Percentiles rank a stretch among this genome's conserved stretches.
Conservation (phyloP, 2,888 invertebrate genomes). For the Ariolimax columbianus region DNA sequence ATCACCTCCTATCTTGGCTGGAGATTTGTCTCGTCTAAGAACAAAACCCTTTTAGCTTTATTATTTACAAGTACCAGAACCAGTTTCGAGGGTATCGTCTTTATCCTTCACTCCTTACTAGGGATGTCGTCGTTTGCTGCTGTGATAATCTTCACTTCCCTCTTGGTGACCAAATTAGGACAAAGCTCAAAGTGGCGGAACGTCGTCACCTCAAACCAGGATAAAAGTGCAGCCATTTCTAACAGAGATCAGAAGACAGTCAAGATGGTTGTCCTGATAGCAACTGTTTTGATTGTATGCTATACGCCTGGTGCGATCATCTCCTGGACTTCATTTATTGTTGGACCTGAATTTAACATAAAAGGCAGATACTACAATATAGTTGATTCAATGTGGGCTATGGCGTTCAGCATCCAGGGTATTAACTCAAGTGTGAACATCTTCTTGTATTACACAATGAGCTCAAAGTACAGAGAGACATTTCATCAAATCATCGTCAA, state of each 20-base stretch:
- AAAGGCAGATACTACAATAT: not conserved
- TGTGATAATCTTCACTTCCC: not conserved
- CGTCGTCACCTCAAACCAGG: too few relatives aligned
- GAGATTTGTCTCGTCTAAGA: not conserved
- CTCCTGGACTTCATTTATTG: not conserved
- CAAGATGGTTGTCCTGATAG: not conserved
- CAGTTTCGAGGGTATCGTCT: not conserved
- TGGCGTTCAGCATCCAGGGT: not conserved
- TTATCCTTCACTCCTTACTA: not conserved
- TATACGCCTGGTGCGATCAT: not conserved
- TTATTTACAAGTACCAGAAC: not conserved
- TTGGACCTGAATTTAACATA: not conserved
- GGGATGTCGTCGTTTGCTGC: not conserved
- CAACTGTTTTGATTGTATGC: not conserved
- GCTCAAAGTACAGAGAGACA: not conserved
- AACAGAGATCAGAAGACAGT: not conserved
- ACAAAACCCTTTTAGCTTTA: not conserved
- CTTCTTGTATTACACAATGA: not conserved
- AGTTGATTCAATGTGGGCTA: not conserved
- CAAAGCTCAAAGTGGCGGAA: not conserved
- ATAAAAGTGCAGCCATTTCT: not conserved
- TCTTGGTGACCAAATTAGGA: not conserved
- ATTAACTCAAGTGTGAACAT: not conserved
- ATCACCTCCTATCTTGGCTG: not conserved
- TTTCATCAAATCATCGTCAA: not conserved